These are phyloP conservation scores for Pluvialis apricaria DNA, from an alignment of 2,113 vertebrate species.

Conservation along the genomic window DNA sequence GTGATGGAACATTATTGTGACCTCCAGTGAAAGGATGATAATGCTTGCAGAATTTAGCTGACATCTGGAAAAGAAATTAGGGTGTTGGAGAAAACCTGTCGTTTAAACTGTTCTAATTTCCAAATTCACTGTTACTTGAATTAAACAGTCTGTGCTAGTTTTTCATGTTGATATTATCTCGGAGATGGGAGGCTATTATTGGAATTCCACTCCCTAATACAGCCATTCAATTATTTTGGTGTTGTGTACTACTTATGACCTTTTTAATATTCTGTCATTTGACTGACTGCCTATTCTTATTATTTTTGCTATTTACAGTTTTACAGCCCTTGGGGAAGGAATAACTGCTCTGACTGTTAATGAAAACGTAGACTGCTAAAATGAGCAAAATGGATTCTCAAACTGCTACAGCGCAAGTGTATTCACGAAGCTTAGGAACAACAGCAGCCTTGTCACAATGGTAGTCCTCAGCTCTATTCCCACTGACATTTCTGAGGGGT, in stretches of 20 bases:
- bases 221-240: background rate
- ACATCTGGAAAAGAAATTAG: background rate
- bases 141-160: background rate
- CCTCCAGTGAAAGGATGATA: background rate
- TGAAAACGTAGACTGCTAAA: background rate
- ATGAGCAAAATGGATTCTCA: background rate
- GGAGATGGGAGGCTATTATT: background rate
- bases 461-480: background rate
- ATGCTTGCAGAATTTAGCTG: background rate
- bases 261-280: slow-evolving; percentile 35
- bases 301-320: slow-evolving; percentile 10
- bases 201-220: background rate
- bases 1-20: background rate
- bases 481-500: background rate
- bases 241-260: background rate
- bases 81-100: background rate
- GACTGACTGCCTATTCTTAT: background rate
- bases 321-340: background rate
- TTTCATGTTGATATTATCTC: background rate
- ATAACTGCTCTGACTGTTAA: background rate
- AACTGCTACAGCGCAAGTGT: accelerated
- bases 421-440: background rate
- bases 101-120: background rate
- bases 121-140: background rate
- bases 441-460: background rate